Conservation (phyloP, 2,888 invertebrate genomes). For the Thymelicus lineola region DNA sequence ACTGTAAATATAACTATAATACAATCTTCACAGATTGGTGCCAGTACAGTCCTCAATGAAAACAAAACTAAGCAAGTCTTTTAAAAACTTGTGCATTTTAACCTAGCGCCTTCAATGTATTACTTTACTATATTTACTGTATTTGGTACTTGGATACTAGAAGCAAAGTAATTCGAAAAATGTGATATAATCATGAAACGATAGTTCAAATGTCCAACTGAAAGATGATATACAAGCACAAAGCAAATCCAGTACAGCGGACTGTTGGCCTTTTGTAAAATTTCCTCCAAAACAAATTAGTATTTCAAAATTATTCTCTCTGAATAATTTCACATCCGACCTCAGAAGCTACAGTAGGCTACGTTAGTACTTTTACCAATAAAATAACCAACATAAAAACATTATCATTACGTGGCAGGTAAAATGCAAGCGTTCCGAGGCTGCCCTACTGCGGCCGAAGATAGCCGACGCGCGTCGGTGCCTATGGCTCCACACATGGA, state of each 20-base stretch:
- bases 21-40: no score
- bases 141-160: no score
- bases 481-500: not conserved
- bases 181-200: no score
- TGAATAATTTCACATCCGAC: not conserved
- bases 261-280: not conserved
- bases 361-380: not conserved
- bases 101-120: no score
- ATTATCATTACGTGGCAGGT: conserved; percentile 7
- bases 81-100: no score
- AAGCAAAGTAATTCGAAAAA: no score
- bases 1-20: no score
- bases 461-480: conserved; percentile 20
- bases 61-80: no score
- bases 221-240: not conserved
- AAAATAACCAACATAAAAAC: conserved; percentile 1
- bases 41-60: no score
- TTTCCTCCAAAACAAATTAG: not conserved
- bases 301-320: not conserved
- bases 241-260: not conserved
- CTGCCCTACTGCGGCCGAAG: conserved; percentile 15
- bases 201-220: no score
- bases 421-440: conserved; percentile 5
- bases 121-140: no score
- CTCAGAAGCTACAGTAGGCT: not conserved